Evolutionary conservation across 2,113 vertebrate species (phyloP).

Genomic region (Trogon melanurus): DNA sequence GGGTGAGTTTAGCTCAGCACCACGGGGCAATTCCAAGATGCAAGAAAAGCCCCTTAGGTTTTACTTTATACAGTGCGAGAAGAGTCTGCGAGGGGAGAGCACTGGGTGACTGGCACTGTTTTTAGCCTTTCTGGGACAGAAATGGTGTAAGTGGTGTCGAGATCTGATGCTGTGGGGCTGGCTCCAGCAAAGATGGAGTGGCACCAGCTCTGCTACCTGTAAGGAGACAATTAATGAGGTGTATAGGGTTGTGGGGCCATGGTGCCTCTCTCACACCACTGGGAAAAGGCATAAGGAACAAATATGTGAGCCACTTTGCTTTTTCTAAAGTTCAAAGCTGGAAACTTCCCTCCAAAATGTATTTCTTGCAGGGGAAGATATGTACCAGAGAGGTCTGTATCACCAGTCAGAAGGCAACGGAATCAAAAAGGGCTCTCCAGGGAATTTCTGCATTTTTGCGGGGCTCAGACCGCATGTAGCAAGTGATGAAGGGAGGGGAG

Average conservation of each 20-base stretch:
- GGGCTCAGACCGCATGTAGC: neutral
- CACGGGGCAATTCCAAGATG: neutral
- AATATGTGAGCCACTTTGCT: neutral
- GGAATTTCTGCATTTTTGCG: neutral
- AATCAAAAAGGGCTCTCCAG: neutral
- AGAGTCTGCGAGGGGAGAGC: neutral
- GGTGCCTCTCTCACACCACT: neutral
- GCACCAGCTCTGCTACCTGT: neutral
- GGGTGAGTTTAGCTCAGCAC: neutral
- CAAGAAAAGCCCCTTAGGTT: neutral
- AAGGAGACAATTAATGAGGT: neutral
- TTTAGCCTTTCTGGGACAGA: neutral
- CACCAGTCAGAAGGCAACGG: fast-evolving
- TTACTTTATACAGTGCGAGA: neutral
- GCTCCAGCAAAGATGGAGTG: neutral
- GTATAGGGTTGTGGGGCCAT: neutral
- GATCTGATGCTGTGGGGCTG: neutral
- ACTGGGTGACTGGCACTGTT: neutral
- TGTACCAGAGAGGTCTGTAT: neutral
- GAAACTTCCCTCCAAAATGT: neutral
- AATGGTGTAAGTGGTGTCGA: neutral
- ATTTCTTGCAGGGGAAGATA: neutral
- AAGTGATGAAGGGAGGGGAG: neutral
- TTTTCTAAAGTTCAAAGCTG: neutral
- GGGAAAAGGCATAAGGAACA: neutral